Evolutionary conservation across 2,797 vertebrate genomes (phyloP), one percentile per base, ranked within the genome.

Genomic region (Helicolenus hilgendorfi): DNA sequence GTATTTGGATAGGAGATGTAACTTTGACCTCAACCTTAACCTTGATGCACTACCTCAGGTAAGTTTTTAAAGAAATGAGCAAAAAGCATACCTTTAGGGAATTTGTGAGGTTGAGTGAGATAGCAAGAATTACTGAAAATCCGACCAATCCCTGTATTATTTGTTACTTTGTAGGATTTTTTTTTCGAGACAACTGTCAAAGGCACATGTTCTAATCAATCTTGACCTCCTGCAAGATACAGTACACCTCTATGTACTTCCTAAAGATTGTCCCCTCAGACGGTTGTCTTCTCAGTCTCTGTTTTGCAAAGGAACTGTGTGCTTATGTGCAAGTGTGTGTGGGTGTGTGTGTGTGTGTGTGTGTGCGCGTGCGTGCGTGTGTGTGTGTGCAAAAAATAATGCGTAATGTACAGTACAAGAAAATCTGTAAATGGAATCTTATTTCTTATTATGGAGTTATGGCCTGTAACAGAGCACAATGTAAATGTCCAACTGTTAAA

Each of bases 401-500:
- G 7, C 18, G 18, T 55, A 26, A 20, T 24, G 60, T 20, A 83
- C 10, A 70, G 53, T 29, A 56, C 18, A 76, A 64, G 15, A 63
- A 31, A 53, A 79, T 20, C 29, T 35, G 56, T 41, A 59, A 20
- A 38, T 71, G 11, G 33, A 76, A 76, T 41, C 11, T 10, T 31
- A 71, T 73, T 74, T 55, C 4, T 77, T 68, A 67, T 73, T 38
- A 27, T 49, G 63, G 20, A 18, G n/a, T 76, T 29, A 72, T 26
- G 7, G n/a, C 70, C 31, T 36, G 41, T 79, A 82, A 83, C 29
- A 55, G n/a, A 79, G 60, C 41, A 70, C 14, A 38, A 36, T 63
- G 24, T 59, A 79, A 3, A 55, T 70, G 49, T 71, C n/a, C n/a
- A 72, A 26, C 69, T 41, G 78, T 77, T 63, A 60, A 72, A 60